Evolutionary conservation across 2,888 invertebrate genomes (phyloP).

Genomic region (Peribatodes rhomboidaria): DNA sequence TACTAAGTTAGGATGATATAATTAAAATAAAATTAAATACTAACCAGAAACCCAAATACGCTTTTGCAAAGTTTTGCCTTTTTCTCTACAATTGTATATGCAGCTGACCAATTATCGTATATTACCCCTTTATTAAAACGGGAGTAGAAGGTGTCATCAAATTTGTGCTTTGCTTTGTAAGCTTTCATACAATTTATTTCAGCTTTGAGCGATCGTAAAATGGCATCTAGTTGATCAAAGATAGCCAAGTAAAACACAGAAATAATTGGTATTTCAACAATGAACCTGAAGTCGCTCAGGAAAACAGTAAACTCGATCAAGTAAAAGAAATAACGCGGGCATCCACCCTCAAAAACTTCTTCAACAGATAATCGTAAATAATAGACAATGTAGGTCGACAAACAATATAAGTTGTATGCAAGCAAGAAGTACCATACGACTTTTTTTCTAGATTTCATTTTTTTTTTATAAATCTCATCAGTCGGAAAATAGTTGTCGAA

Average conservation of each 20-base stretch:
- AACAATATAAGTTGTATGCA: neutral
- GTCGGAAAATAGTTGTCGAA: conserved; percentile 22
- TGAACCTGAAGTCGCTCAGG: conserved; percentile 9
- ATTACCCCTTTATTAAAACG: conserved; percentile 1
- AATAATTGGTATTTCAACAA: conserved; percentile 25
- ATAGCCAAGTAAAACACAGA: conserved; percentile 17
- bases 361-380: neutral
- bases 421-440: neutral
- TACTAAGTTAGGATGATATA: no score
- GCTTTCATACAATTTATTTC: conserved; percentile 11
- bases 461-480: neutral
- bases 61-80: conserved; percentile 50
- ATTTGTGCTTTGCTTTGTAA: neutral
- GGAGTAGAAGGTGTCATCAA: conserved; percentile 7
- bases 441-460: neutral
- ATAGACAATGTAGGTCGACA: neutral
- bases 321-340: neutral
- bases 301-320: conserved; percentile 1
- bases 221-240: conserved; percentile 21
- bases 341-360: neutral
- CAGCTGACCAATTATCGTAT: conserved; percentile 54
- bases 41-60: conserved; percentile 49
- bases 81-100: conserved; percentile 52
- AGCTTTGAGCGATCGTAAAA: conserved; percentile 23
- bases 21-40: no score